Conservation (phyloP, 2,797 vertebrate species). For the Acipenser transmontanus region DNA sequence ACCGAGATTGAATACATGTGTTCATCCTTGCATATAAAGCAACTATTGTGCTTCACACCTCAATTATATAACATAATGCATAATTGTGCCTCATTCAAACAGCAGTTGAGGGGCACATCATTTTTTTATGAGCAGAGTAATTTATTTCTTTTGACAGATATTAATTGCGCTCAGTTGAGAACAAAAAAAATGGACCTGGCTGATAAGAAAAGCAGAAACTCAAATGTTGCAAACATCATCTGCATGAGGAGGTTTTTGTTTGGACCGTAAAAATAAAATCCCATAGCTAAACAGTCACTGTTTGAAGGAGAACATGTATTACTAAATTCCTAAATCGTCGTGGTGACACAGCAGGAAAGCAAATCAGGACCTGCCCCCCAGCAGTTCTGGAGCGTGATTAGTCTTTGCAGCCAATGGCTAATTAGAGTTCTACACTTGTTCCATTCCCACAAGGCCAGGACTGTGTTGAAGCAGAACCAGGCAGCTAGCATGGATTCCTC, state of each 20-base stretch:
- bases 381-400: slow-evolving; percentile 26
- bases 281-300: slow-evolving; percentile 22
- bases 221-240: slow-evolving; percentile 27
- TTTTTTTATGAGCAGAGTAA: slow-evolving; percentile 37
- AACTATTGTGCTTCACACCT: slow-evolving; percentile 2
- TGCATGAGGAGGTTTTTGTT: slow-evolving; percentile 22
- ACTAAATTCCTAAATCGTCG: slow-evolving; percentile 38
- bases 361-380: slow-evolving; percentile 28
- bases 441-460: slow-evolving; percentile 10
- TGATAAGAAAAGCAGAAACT: slow-evolving; percentile 36
- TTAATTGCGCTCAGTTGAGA: slow-evolving; percentile 38
- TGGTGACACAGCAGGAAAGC: slow-evolving; percentile 18
- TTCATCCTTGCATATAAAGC: slow-evolving; percentile 9
- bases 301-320: slow-evolving; percentile 31
- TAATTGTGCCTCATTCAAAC: slow-evolving; percentile 42
- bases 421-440: slow-evolving; percentile 25
- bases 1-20: not conserved
- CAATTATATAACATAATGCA: slow-evolving; percentile 21
- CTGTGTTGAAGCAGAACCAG: slow-evolving; percentile 10
- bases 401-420: slow-evolving; percentile 27
- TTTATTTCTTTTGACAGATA: slow-evolving; percentile 46
- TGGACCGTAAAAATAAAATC: slow-evolving; percentile 25
- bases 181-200: slow-evolving; percentile 28
- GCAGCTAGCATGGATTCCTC: slow-evolving; percentile 4
- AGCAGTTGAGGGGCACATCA: slow-evolving; percentile 27